Conservation (phyloP, 92 coral and sea anemone genomes). For the Scolanthus callimorphus region DNA sequence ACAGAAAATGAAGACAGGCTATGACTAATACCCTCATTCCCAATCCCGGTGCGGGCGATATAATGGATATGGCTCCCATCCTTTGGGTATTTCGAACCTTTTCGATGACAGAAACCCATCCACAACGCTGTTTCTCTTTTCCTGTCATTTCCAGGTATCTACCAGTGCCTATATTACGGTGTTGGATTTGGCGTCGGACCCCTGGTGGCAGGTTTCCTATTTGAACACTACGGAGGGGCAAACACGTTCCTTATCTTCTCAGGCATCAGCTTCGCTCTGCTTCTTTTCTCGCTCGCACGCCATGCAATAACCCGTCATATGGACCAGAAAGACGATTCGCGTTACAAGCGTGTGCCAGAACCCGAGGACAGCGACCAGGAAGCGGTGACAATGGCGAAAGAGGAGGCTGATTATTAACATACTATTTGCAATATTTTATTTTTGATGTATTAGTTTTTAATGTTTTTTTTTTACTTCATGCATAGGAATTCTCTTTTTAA, state of each 20-base stretch:
- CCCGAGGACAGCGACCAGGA: constrained; percentile 13
- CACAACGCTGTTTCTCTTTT: too few relatives aligned
- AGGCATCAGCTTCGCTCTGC: constrained; percentile 25
- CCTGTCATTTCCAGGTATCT: constrained; percentile 11
- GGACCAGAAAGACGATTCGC: constrained; percentile 4
- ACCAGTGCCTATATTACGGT: constrained; percentile 42
- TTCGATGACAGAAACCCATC: too few relatives aligned
- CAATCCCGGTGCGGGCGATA: too few relatives aligned
- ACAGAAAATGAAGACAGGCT: too few relatives aligned
- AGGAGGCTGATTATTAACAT: constrained; percentile 22
- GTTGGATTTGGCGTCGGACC: constrained; percentile 44
- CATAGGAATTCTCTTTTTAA: too few relatives aligned
- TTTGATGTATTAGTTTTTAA: too few relatives aligned
- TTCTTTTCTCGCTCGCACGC: constrained; percentile 20
- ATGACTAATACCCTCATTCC: too few relatives aligned
- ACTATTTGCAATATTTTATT: background rate
- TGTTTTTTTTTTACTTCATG: too few relatives aligned
- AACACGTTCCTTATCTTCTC: constrained; percentile 36
- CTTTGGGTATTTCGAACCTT: too few relatives aligned
- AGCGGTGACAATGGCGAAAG: constrained; percentile 1
- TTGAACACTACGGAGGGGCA: constrained; percentile 42
- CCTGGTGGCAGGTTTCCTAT: constrained; percentile 30
- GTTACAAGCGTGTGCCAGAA: constrained; percentile 14
- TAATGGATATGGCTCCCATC: too few relatives aligned
- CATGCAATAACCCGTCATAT: constrained; percentile 25